A percentile compares a stretch with the other conserved stretches of the same genome.
These are phyloP conservation scores for Saccostrea glomerata DNA, from an alignment of 1,140 invertebrate genomes.

Conservation along the genomic window DNA sequence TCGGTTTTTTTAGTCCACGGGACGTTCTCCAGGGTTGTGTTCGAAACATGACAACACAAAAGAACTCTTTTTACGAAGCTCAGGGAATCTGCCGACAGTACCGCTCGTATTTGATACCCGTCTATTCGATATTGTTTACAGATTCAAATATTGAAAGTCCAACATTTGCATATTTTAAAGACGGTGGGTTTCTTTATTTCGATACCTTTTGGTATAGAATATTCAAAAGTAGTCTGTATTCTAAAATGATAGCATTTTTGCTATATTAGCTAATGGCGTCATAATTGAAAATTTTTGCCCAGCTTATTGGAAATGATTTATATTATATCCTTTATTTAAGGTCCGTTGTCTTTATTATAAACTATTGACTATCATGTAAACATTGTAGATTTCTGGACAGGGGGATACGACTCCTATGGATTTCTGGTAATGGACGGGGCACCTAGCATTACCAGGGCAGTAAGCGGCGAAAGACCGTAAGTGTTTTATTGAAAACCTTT, in stretches of 20 bases:
- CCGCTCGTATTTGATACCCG: neutral
- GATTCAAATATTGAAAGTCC: neutral
- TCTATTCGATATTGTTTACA: neutral
- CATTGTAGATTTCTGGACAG: conserved; percentile 1
- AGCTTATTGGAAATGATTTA: too few species aligned
- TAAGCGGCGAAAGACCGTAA: neutral
- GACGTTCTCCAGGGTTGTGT: neutral
- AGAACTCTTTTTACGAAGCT: neutral
- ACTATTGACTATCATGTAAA: neutral
- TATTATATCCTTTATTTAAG: too few species aligned
- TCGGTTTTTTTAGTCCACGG: neutral
- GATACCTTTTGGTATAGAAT: too few species aligned
- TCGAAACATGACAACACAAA: neutral
- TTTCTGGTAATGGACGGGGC: neutral
- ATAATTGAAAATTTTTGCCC: too few species aligned
- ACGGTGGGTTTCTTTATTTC: neutral
- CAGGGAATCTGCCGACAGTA: neutral
- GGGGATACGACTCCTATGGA: neutral
- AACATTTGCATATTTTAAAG: neutral
- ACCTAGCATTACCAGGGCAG: neutral
- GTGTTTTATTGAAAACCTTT: neutral
- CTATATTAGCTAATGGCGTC: too few species aligned
- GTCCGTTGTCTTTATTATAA: too few species aligned
- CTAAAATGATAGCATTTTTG: too few species aligned
- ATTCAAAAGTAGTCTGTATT: too few species aligned